Percentiles rank a stretch among this genome's conserved stretches.
Conservation (phyloP, 1,140 invertebrate genomes). For the Formica selysi region DNA sequence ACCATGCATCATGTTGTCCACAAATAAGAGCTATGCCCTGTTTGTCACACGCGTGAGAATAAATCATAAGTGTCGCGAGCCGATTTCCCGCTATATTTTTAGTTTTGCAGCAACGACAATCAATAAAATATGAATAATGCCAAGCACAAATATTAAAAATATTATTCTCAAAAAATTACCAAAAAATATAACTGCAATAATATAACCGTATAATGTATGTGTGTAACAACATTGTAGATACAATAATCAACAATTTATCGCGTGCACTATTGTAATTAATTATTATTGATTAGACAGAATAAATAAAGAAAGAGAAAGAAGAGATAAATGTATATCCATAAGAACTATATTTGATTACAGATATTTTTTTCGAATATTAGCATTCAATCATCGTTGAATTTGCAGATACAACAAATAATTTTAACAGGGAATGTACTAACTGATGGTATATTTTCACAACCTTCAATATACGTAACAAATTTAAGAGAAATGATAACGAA, state of each 20-base stretch:
- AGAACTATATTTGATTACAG: background rate
- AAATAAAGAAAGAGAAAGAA: background rate
- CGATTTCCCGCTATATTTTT: constrained; percentile 40
- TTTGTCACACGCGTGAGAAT: constrained; percentile 21
- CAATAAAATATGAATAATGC: background rate
- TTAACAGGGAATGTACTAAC: background rate
- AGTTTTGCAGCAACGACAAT: background rate
- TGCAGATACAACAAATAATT: background rate
- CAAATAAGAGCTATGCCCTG: constrained; percentile 16
- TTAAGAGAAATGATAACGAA: constrained; percentile 22
- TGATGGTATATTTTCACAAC: background rate
- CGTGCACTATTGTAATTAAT: constrained; percentile 7
- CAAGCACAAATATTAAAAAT: background rate
- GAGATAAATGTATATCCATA: background rate
- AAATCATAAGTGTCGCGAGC: constrained; percentile 41
- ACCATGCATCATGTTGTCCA: constrained; percentile 1
- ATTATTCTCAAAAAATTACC: background rate
- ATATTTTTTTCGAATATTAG: constrained; percentile 6
- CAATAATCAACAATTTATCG: background rate
- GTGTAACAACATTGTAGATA: background rate
- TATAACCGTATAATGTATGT: background rate
- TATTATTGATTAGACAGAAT: constrained; percentile 5
- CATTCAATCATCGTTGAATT: background rate
- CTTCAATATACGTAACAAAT: background rate
- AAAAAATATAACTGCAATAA: background rate